Conservation (phyloP, 2,888 invertebrate genomes). For the Pyrrhia umbra region DNA sequence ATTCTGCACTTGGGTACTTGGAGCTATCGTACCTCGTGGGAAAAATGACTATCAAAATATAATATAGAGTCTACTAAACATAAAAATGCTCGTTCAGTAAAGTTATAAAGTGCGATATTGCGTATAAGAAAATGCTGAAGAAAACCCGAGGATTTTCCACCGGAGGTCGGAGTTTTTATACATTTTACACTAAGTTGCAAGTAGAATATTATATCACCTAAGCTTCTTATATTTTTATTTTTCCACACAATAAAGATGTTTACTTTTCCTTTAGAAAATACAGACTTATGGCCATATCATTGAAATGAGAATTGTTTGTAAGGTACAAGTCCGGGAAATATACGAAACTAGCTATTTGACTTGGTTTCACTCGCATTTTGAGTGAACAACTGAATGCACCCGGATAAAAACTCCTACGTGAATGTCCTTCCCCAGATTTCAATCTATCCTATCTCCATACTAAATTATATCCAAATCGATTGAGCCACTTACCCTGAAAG, state of each 20-base stretch:
- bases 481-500: too few species aligned
- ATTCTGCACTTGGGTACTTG: too few species aligned
- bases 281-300: too few species aligned
- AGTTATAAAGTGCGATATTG: conserved; percentile 58
- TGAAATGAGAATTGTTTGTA: too few species aligned
- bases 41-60: conserved; percentile 20
- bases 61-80: conserved; percentile 26
- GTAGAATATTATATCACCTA: conserved; percentile 54
- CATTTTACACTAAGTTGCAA: conserved; percentile 46
- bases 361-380: too few species aligned
- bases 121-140: conserved; percentile 46
- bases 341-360: too few species aligned
- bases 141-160: conserved; percentile 42
- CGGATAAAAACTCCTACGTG: too few species aligned
- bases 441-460: too few species aligned
- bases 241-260: conserved; percentile 39
- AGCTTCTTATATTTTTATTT: conserved; percentile 62
- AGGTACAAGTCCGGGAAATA: neutral
- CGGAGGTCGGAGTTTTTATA: conserved; percentile 41
- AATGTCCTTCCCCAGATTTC: too few species aligned
- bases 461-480: too few species aligned
- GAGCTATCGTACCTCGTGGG: neutral
- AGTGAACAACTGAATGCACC: too few species aligned
- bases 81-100: conserved; percentile 48
- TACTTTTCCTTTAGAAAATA: conserved; percentile 27